phyloP scores from a whole-genome alignment of 2,113 vertebrate genomes.

The Spermophilus dauricus region DNA sequence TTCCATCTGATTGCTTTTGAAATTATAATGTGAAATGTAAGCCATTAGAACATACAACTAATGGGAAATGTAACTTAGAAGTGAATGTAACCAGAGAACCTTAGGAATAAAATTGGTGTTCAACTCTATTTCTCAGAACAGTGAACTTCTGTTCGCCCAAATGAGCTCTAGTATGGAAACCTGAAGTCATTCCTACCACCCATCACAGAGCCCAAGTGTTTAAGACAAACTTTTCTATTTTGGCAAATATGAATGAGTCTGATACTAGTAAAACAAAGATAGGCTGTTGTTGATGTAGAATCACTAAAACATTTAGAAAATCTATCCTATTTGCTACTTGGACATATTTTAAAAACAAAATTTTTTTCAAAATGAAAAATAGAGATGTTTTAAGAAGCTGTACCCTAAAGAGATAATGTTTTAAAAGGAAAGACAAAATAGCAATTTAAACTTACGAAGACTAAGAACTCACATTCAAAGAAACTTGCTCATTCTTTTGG shows the following conservation, averaged over 20 bases:
- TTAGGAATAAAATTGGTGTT: constrained; percentile 41
- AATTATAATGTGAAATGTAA: constrained; percentile 32
- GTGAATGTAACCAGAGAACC: constrained; percentile 35
- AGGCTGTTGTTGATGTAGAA: background rate
- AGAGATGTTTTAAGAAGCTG: background rate
- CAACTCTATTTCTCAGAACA: background rate
- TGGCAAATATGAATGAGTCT: constrained; percentile 4
- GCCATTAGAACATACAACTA: background rate
- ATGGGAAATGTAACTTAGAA: constrained; percentile 48
- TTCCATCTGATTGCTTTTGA: background rate
- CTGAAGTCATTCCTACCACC: constrained; percentile 20
- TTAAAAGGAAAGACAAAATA: background rate
- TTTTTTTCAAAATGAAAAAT: constrained; percentile 27
- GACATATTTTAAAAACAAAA: background rate
- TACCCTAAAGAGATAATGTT: background rate
- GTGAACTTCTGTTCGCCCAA: constrained; percentile 38
- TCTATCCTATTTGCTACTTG: background rate
- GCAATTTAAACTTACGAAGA: background rate
- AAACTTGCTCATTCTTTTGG: background rate
- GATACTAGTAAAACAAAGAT: background rate
- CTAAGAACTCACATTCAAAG: constrained; percentile 37
- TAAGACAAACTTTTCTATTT: background rate
- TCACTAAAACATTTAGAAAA: background rate
- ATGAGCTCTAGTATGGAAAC: background rate
- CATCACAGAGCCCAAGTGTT: background rate